phyloP scores from a whole-genome alignment of 2,888 invertebrate species.

The Amblyteles armatorius region DNA sequence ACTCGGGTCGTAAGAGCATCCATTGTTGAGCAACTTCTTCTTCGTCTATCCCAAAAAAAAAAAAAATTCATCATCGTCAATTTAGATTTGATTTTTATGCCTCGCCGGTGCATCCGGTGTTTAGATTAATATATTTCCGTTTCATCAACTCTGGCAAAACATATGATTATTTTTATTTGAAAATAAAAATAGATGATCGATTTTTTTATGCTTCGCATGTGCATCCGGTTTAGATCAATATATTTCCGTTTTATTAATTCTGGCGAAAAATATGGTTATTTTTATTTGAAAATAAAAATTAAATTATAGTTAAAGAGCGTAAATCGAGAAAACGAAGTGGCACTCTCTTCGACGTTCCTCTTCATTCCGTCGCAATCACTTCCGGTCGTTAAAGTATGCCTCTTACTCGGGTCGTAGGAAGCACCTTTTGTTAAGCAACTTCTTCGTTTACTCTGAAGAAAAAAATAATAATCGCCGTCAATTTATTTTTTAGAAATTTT shows the following conservation, averaged over 20 bases:
- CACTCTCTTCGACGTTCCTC: neutral
- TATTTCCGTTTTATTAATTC: too few species aligned
- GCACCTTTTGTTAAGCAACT: neutral
- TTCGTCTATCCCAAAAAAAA: neutral
- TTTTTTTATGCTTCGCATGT: too few species aligned
- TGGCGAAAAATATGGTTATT: too few species aligned
- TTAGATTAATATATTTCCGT: too few species aligned
- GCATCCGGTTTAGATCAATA: too few species aligned
- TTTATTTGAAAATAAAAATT: too few species aligned
- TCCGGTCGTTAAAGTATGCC: slow-evolving; percentile 13
- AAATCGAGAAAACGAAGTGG: neutral
- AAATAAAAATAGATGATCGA: too few species aligned
- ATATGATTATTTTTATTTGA: too few species aligned
- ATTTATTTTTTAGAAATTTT: neutral
- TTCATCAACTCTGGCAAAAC: too few species aligned
- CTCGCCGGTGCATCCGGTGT: too few species aligned
- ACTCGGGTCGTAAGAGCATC: neutral
- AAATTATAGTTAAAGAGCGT: neutral
- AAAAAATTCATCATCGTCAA: neutral
- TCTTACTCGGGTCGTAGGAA: neutral
- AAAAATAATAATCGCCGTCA: neutral
- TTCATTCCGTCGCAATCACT: slow-evolving; percentile 13
- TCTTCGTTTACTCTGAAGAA: neutral
- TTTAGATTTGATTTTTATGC: too few species aligned
- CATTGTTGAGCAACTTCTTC: neutral